Percentiles rank a stretch among this genome's conserved stretches.
These are phyloP conservation scores for Passerculus sandwichensis DNA, from an alignment of 2,797 vertebrate species.

Conservation along the genomic window DNA sequence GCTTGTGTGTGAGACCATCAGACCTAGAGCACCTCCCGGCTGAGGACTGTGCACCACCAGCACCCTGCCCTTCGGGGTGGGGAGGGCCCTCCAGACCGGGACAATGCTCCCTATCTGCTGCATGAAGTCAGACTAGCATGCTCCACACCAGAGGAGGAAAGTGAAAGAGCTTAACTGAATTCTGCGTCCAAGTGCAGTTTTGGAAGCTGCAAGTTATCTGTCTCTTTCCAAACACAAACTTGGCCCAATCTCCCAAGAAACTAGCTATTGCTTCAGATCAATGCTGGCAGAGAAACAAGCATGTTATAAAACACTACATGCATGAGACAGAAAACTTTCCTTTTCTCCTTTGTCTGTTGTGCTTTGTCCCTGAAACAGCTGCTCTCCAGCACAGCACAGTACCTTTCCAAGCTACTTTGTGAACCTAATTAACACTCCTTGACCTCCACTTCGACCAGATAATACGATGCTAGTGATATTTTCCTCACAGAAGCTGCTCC, in stretches of 20 bases:
- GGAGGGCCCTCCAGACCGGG: not conserved
- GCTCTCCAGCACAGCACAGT: not conserved
- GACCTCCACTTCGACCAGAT: not conserved
- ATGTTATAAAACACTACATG: constrained; percentile 14
- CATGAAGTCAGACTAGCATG: not conserved
- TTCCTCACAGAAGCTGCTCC: not conserved
- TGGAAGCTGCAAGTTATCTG: not conserved
- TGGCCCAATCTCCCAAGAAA: constrained; percentile 14
- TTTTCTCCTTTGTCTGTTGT: not conserved
- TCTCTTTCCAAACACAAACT: constrained; percentile 24
- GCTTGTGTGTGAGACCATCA: not conserved
- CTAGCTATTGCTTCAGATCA: constrained; percentile 29
- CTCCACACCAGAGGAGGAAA: not conserved
- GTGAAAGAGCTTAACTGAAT: not conserved
- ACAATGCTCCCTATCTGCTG: not conserved
- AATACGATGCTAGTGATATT: not conserved
- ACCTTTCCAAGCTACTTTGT: not conserved
- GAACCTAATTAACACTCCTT: not conserved
- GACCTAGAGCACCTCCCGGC: not conserved
- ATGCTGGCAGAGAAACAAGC: constrained; percentile 11
- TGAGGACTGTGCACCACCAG: not conserved
- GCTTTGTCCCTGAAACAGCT: not conserved
- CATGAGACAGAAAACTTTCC: not conserved
- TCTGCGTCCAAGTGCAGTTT: not conserved
- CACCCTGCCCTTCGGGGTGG: accelerated